These are phyloP conservation scores for Cinclus cinclus DNA, from an alignment of 2,113 vertebrate species.

Conservation along the genomic window DNA sequence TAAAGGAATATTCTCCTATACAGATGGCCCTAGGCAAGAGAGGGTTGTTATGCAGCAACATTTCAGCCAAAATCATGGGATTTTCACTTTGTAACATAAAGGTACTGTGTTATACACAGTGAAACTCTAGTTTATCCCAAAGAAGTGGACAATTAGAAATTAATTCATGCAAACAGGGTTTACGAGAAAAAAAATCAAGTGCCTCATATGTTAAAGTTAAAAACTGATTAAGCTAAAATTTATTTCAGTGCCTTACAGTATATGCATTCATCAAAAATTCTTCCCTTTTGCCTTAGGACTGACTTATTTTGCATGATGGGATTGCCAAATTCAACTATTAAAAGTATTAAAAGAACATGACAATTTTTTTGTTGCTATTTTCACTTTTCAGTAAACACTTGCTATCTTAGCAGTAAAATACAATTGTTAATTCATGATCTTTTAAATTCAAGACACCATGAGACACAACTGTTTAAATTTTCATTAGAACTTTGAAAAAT, in stretches of 20 bases:
- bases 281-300: not conserved
- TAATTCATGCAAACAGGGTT: not conserved
- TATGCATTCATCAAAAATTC: not conserved
- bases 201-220: not conserved
- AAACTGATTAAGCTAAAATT: not conserved
- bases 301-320: not conserved
- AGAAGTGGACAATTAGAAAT: not conserved
- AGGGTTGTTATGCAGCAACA: not conserved
- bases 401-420: constrained; percentile 20
- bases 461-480: constrained; percentile 39
- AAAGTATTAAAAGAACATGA: not conserved
- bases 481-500: constrained; percentile 51
- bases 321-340: not conserved
- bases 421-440: constrained; percentile 46
- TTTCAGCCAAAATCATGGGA: constrained; percentile 26
- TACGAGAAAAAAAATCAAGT: not conserved
- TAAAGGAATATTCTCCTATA: constrained; percentile 53
- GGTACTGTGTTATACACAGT: not conserved
- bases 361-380: not conserved
- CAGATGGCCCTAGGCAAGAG: constrained; percentile 53
- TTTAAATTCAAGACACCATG: constrained; percentile 33
- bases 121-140: constrained; percentile 6
- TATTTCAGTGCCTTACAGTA: not conserved
- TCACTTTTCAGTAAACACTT: constrained; percentile 26
- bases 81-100: constrained; percentile 35